Evolutionary conservation across 1,140 invertebrate species (phyloP).

Genomic region (Drosophila pachea): DNA sequence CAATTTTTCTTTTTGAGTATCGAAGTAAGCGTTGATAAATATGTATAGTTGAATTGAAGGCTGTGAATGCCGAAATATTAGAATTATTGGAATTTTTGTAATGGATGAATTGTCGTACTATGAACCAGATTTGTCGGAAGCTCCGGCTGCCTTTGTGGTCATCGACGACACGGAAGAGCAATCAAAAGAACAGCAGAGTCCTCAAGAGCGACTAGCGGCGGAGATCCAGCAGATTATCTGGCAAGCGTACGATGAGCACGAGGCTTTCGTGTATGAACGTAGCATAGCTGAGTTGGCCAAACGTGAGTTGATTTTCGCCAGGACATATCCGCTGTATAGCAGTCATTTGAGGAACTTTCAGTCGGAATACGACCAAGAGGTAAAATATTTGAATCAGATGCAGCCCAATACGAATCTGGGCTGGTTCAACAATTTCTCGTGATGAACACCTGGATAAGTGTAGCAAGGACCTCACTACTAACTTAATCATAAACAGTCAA

Average conservation of each 20-base stretch:
- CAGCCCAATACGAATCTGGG: slow-evolving; percentile 7
- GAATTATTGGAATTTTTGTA: background rate
- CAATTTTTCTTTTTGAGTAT: no score
- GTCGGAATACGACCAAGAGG: slow-evolving; percentile 15
- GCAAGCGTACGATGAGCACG: slow-evolving; percentile 42
- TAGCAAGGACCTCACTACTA: background rate
- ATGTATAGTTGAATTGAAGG: background rate
- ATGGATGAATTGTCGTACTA: background rate
- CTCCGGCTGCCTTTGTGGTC: slow-evolving; percentile 41
- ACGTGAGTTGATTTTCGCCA: slow-evolving; percentile 12
- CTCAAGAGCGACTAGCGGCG: background rate
- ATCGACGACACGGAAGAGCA: slow-evolving; percentile 5
- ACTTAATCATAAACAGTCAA: background rate
- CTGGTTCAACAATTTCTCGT: slow-evolving; percentile 6
- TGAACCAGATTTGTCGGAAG: background rate
- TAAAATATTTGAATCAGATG: slow-evolving; percentile 6
- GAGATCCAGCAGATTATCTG: slow-evolving; percentile 20
- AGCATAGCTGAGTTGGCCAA: slow-evolving; percentile 26
- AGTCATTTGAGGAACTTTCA: slow-evolving; percentile 2
- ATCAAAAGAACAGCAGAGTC: background rate
- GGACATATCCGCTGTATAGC: slow-evolving; percentile 10
- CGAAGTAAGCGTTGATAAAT: slow-evolving; percentile 17
- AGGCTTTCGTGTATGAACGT: slow-evolving; percentile 11
- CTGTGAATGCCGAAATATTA: background rate
- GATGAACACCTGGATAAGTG: background rate